phyloP scores from a whole-genome alignment of 2,113 vertebrate species.

The Egretta garzetta region DNA sequence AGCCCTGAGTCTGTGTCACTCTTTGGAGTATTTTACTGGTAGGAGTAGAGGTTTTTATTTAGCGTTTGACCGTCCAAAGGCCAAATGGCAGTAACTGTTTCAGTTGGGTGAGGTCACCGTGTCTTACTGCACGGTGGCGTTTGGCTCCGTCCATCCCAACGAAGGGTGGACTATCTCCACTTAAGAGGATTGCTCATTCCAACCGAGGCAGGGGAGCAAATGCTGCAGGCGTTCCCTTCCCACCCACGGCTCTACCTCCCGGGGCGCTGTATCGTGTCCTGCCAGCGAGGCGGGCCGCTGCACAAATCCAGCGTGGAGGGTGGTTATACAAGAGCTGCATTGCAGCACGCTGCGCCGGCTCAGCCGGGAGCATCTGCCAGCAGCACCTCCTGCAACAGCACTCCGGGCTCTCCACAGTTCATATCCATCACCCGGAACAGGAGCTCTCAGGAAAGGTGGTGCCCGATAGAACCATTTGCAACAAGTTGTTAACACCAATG shows the following conservation, averaged over 20 bases:
- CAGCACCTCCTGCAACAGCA: background rate
- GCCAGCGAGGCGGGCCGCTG: background rate
- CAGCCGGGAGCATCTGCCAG: background rate
- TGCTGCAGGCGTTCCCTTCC: background rate
- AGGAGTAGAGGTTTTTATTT: background rate
- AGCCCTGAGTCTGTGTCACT: accelerated
- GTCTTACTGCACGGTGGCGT: background rate
- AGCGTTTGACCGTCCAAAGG: background rate
- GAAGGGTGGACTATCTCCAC: background rate
- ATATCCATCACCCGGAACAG: background rate
- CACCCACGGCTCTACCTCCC: background rate
- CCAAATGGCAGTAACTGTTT: background rate
- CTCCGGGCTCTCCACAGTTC: background rate
- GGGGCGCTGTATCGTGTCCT: background rate
- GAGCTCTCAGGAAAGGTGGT: background rate
- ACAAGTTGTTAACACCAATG: background rate
- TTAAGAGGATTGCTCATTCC: too few species aligned
- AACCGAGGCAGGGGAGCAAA: background rate
- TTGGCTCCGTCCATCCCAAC: background rate
- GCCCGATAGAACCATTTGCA: background rate
- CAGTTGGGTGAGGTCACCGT: background rate
- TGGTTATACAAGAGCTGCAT: background rate
- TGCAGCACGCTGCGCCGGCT: background rate
- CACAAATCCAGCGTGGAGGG: background rate
- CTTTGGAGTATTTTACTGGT: background rate